phyloP scores from a whole-genome alignment of 1,140 invertebrate species.

The Anastrepha obliqua region DNA sequence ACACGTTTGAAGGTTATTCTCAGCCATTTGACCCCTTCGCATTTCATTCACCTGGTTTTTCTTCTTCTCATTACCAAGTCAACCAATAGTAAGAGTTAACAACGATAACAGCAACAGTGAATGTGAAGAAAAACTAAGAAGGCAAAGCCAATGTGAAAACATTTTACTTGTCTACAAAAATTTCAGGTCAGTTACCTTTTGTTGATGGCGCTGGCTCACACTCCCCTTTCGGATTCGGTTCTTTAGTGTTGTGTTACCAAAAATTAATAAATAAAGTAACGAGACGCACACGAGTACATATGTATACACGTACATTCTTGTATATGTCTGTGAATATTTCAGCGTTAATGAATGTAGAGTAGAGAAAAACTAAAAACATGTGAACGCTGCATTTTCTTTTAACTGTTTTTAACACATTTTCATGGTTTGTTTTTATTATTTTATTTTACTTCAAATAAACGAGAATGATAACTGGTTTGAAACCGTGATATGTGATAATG shows the following conservation, averaged over 20 bases:
- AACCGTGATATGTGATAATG: too few species aligned
- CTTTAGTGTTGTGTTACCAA: background rate
- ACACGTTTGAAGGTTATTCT: constrained; percentile 29
- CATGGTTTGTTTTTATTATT: too few species aligned
- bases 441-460: too few species aligned
- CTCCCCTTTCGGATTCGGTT: constrained; percentile 12
- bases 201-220: background rate
- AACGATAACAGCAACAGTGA: constrained; percentile 13
- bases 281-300: background rate
- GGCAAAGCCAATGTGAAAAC: background rate
- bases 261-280: background rate
- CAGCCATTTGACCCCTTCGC: constrained; percentile 23
- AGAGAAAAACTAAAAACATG: too few species aligned
- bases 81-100: background rate
- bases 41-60: constrained; percentile 51
- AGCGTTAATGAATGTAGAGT: background rate
- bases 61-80: constrained; percentile 22
- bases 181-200: constrained; percentile 25
- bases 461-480: too few species aligned
- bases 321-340: background rate
- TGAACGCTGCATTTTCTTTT: too few species aligned
- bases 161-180: constrained; percentile 3
- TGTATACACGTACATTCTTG: too few species aligned
- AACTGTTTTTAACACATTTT: too few species aligned
- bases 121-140: background rate